phyloP scores from a whole-genome alignment of 2,888 invertebrate genomes.

The Eretmocerus hayati region DNA sequence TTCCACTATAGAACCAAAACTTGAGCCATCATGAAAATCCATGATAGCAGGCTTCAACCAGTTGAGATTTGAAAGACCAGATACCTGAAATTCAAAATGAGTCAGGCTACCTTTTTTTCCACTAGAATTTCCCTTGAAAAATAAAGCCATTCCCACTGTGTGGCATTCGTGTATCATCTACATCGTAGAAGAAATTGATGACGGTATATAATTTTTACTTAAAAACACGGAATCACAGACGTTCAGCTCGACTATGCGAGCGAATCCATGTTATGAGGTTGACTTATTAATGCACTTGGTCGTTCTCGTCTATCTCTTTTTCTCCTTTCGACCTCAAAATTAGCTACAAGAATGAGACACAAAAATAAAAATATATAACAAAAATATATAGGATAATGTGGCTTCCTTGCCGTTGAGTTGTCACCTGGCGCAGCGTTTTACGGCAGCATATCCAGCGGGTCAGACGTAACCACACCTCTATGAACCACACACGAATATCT shows the following conservation, averaged over 20 bases:
- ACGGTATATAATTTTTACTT: no score
- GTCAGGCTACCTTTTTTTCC: slow-evolving; percentile 6
- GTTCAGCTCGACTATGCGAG: no score
- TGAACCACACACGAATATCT: slow-evolving; percentile 11
- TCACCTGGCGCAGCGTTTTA: background rate
- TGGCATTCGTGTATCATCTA: background rate
- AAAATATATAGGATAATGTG: background rate
- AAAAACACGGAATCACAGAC: no score
- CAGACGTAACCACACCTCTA: no score
- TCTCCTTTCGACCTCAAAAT: slow-evolving; percentile 12
- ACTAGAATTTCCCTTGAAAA: slow-evolving; percentile 5
- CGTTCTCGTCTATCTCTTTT: slow-evolving; percentile 18
- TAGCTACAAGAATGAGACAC: slow-evolving; percentile 9
- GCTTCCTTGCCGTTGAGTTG: no score
- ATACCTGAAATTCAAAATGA: background rate
- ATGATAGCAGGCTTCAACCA: no score
- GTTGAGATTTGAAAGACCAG: no score
- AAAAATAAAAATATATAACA: slow-evolving; percentile 3
- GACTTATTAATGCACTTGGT: background rate
- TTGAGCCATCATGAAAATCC: slow-evolving; percentile 19
- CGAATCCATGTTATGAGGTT: no score
- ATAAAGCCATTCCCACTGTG: slow-evolving; percentile 18
- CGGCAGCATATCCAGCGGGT: no score
- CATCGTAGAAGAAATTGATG: slow-evolving; percentile 13
- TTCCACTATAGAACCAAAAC: no score